phyloP scores from a whole-genome alignment of 2,797 vertebrate genomes.

The Aphelocoma californica region DNA sequence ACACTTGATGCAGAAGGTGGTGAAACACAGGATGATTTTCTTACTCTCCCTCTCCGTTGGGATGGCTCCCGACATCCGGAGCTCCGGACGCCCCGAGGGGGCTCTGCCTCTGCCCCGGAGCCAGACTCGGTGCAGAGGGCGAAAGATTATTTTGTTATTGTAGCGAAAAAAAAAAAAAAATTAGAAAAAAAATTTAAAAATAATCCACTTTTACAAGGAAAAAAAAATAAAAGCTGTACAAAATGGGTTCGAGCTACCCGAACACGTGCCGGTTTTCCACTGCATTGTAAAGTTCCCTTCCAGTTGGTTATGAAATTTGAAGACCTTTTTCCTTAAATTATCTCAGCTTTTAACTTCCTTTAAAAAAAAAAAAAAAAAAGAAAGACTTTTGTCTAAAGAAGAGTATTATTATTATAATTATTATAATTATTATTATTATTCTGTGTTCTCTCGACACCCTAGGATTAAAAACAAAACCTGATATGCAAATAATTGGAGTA shows the following conservation, averaged over 20 bases:
- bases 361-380: conserved; percentile 59
- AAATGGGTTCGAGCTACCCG: conserved; percentile 88
- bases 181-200: conserved; percentile 67
- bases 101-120: conserved; percentile 81
- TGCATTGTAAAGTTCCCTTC: conserved; percentile 87
- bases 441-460: conserved; percentile 76
- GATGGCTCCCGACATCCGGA: neutral
- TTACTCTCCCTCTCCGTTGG: conserved; percentile 20
- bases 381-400: conserved; percentile 77
- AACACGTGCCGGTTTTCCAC: conserved; percentile 89
- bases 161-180: conserved; percentile 72
- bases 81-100: conserved; percentile 32
- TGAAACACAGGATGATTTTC: conserved; percentile 57
- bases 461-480: conserved; percentile 81
- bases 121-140: conserved; percentile 84
- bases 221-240: conserved; percentile 86
- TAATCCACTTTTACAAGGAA: conserved; percentile 90
- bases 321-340: conserved; percentile 86
- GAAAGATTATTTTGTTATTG: conserved; percentile 98
- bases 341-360: conserved; percentile 87
- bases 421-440: conserved; percentile 72
- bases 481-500: conserved; percentile 92
- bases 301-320: conserved; percentile 91
- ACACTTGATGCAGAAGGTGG: conserved; percentile 57
- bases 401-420: conserved; percentile 67